Conservation (phyloP, 1,140 invertebrate species). For the Brachionus asplanchnoidis region DNA sequence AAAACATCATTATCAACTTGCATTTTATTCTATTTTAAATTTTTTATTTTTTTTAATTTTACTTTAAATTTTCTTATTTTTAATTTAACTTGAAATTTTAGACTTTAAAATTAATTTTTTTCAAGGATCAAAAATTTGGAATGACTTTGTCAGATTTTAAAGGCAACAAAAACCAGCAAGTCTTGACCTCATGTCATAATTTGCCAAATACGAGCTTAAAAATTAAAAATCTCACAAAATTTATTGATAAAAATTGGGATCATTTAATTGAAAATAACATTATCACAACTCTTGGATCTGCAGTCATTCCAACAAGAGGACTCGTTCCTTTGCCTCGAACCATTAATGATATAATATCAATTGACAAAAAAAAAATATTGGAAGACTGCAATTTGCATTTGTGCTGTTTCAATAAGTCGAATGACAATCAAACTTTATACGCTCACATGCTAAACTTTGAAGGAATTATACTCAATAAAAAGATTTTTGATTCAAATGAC, state of each 20-base stretch:
- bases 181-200: not conserved
- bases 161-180: not conserved
- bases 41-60: not conserved
- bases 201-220: not conserved
- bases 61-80: too few species aligned
- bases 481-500: not conserved
- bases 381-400: not conserved
- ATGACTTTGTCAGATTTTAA: not conserved
- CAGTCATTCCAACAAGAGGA: not conserved
- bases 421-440: not conserved
- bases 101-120: not conserved
- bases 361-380: not conserved
- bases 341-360: not conserved
- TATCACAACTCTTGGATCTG: not conserved
- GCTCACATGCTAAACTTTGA: not conserved
- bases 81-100: not conserved
- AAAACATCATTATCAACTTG: too few species aligned
- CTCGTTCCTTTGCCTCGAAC: not conserved
- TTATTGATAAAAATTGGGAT: not conserved
- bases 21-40: too few species aligned
- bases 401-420: not conserved
- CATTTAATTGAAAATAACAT: not conserved
- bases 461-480: not conserved
- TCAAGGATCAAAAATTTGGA: not conserved
- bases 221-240: not conserved